Percentiles rank a stretch among this genome's conserved stretches.
These are phyloP conservation scores for Yponomeuta evonymella DNA, from an alignment of 2,888 invertebrate species.

Conservation along the genomic window DNA sequence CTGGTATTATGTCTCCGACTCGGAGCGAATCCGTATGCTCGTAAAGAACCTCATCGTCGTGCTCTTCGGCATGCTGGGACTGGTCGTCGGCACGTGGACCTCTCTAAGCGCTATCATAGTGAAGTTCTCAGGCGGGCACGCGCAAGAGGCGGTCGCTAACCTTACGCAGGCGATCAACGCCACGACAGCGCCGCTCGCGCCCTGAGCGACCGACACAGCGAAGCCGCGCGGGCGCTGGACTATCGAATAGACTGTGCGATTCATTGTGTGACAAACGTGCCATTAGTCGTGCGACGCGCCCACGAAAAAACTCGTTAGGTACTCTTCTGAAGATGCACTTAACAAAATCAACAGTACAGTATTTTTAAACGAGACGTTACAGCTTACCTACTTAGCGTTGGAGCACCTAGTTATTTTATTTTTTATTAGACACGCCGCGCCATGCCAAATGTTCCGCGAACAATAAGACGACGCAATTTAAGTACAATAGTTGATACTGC, in stretches of 20 bases:
- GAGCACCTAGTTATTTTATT: slow-evolving; percentile 1
- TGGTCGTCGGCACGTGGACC: slow-evolving; percentile 82
- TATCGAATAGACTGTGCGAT: not conserved
- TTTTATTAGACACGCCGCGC: slow-evolving; percentile 5
- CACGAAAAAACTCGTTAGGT: too few relatives aligned
- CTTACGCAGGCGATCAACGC: slow-evolving; percentile 26
- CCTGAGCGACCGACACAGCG: slow-evolving; percentile 18
- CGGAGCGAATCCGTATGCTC: slow-evolving; percentile 74
- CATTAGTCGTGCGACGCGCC: not conserved
- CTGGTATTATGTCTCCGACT: slow-evolving; percentile 80
- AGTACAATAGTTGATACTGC: not conserved
- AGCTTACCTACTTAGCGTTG: not conserved
- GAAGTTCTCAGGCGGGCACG: slow-evolving; percentile 57
- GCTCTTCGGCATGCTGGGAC: slow-evolving; percentile 79
- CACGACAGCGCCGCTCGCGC: slow-evolving; percentile 24
- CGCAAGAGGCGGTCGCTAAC: slow-evolving; percentile 22
- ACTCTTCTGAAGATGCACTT: not conserved
- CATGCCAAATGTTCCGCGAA: slow-evolving; percentile 5
- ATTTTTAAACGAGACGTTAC: slow-evolving; percentile 4
- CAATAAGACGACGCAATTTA: not conserved
- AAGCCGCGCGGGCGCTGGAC: slow-evolving; percentile 4
- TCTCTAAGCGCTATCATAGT: slow-evolving; percentile 79
- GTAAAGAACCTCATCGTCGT: slow-evolving; percentile 79
- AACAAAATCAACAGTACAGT: not conserved
- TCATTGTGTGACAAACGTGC: slow-evolving; percentile 5